Evolutionary conservation across 1,140 invertebrate genomes (phyloP).

Genomic region (Lordiphosa collinella): DNA sequence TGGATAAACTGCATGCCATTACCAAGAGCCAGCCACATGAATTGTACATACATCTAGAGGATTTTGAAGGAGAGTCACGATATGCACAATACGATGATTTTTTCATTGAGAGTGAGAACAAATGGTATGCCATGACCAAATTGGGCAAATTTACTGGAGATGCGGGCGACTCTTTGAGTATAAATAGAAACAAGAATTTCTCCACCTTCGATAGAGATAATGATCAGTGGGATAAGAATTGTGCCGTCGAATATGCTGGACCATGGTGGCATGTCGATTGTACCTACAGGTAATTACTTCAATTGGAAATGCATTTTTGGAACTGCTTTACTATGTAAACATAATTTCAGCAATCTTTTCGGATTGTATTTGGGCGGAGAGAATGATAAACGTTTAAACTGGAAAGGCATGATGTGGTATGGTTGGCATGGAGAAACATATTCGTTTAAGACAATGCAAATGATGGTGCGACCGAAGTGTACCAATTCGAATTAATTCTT

Average conservation of each 20-base stretch:
- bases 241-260: neutral
- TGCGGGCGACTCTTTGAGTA: neutral
- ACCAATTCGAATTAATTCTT: neutral
- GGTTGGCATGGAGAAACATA: neutral
- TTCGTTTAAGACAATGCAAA: neutral
- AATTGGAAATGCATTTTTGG: neutral
- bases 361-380: neutral
- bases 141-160: conserved; percentile 1
- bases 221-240: neutral
- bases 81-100: conserved; percentile 2
- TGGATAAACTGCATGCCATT: conserved; percentile 8
- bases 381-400: neutral
- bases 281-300: neutral
- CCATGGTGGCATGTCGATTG: neutral
- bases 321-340: neutral
- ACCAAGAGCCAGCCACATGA: conserved; percentile 1
- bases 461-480: conserved; percentile 3
- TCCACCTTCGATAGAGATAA: conserved; percentile 4
- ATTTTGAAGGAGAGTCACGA: conserved; percentile 1
- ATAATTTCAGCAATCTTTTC: conserved; percentile 5
- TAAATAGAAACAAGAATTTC: neutral
- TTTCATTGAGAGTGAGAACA: neutral
- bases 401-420: neutral
- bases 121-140: neutral
- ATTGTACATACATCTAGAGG: conserved; percentile 1